Conservation (phyloP, 2,888 invertebrate genomes). For the Teleiodes luculella region DNA sequence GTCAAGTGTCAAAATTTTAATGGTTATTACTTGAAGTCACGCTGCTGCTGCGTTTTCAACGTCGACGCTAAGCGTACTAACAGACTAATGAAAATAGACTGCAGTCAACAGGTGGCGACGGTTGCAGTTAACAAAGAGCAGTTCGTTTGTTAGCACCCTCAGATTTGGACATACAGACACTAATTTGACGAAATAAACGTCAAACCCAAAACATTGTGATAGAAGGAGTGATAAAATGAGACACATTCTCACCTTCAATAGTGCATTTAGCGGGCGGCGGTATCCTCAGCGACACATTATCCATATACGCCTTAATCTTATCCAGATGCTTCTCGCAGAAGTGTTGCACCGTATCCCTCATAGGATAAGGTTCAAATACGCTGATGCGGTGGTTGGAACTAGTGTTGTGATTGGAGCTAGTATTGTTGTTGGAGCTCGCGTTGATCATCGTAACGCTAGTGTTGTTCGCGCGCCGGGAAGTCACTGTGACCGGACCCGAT, state of each 20-base stretch:
- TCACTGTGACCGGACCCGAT: slow-evolving; percentile 81
- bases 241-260: slow-evolving; percentile 88
- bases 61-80: too few relatives aligned
- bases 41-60: too few relatives aligned
- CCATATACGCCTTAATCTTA: slow-evolving; percentile 95
- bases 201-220: too few relatives aligned
- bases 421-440: slow-evolving; percentile 21
- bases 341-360: slow-evolving; percentile 94
- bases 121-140: too few relatives aligned
- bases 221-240: too few relatives aligned
- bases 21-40: too few relatives aligned
- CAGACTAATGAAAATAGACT: too few relatives aligned
- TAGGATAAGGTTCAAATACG: slow-evolving; percentile 93
- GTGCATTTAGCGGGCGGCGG: slow-evolving; percentile 96
- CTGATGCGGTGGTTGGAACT: slow-evolving; percentile 82
- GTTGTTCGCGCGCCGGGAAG: slow-evolving; percentile 82
- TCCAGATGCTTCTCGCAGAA: slow-evolving; percentile 97
- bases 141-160: too few relatives aligned
- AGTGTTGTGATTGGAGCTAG: slow-evolving; percentile 28
- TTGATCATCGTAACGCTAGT: slow-evolving; percentile 88
- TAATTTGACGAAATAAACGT: too few relatives aligned
- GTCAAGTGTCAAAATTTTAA: too few relatives aligned
- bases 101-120: too few relatives aligned
- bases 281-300: slow-evolving; percentile 88
- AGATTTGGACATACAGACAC: background rate